A percentile compares a stretch with the other conserved stretches of the same genome.
Evolutionary conservation across 64 coral and sea anemone species (phyloP).

Genomic region (Pocillopora damicornis): DNA sequence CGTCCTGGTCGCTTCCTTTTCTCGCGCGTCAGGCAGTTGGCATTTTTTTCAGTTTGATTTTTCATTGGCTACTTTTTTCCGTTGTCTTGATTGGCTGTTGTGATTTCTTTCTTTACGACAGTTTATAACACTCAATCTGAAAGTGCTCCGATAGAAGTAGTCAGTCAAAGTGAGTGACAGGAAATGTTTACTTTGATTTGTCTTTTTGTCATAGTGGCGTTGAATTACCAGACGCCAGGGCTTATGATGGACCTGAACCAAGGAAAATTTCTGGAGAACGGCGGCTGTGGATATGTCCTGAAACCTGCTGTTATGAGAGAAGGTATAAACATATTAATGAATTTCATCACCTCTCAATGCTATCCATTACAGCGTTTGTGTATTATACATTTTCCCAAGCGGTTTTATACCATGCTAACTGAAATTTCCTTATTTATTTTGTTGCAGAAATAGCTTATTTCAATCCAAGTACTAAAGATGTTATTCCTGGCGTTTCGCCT

Average conservation of each 20-base stretch:
- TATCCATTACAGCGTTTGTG: too few species aligned
- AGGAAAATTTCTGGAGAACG: conserved; percentile 91
- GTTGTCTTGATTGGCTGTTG: too few species aligned
- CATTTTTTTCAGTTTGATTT: too few species aligned
- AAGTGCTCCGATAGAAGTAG: too few species aligned
- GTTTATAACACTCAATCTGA: too few species aligned
- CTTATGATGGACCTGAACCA: conserved; percentile 89
- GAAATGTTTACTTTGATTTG: too few species aligned
- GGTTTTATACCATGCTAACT: background rate
- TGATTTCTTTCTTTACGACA: too few species aligned
- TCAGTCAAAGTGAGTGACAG: too few species aligned
- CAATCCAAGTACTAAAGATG: conserved; percentile 85
- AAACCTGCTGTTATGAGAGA: conserved; percentile 98
- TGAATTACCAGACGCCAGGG: conserved; percentile 93
- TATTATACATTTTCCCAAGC: background rate
- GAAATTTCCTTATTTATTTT: background rate
- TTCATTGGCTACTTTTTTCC: too few species aligned
- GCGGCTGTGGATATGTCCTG: conserved; percentile 92
- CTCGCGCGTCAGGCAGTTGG: too few species aligned
- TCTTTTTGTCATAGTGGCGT: conserved; percentile 60
- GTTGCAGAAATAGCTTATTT: conserved; percentile 92
- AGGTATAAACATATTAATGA: conserved; percentile 38
- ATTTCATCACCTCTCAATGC: background rate
- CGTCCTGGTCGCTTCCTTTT: background rate
- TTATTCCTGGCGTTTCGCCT: conserved; percentile 87